phyloP scores from a whole-genome alignment of 2,888 invertebrate species.

The Zaprionus lineosus region DNA sequence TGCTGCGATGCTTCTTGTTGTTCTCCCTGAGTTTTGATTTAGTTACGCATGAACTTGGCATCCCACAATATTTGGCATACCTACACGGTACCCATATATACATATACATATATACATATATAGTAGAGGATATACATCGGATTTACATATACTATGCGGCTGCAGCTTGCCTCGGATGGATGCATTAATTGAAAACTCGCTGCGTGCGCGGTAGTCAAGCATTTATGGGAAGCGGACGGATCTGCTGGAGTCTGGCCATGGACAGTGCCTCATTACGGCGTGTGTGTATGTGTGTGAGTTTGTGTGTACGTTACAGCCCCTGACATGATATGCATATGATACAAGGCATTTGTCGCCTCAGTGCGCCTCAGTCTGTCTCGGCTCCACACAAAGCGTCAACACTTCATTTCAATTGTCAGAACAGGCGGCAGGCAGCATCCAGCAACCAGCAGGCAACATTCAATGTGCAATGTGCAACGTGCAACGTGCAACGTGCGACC shows the following conservation, averaged over 20 bases:
- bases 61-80: conserved; percentile 40
- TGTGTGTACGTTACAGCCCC: conserved; percentile 35
- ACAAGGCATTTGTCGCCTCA: conserved; percentile 68
- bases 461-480: background rate
- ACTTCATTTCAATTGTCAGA: conserved; percentile 74
- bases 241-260: conserved; percentile 36
- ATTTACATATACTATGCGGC: conserved; percentile 16
- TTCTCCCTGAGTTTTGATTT: conserved; percentile 68
- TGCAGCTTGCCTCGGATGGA: conserved; percentile 36
- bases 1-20: conserved; percentile 20
- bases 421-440: conserved; percentile 37
- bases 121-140: conserved; percentile 3
- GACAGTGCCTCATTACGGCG: conserved; percentile 61
- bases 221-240: conserved; percentile 53
- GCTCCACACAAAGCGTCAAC: conserved; percentile 51
- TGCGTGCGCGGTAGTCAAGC: conserved; percentile 68
- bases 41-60: conserved; percentile 74
- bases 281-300: conserved; percentile 3
- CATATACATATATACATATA: conserved; percentile 1
- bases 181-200: conserved; percentile 76
- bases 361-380: conserved; percentile 46
- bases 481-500: conserved; percentile 7
- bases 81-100: conserved; percentile 11
- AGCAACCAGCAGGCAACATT: conserved; percentile 43
- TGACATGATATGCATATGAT: conserved; percentile 78